Evolutionary conservation across 2,888 invertebrate species (phyloP), one percentile per base, ranked within the genome.

Genomic region (Periphyllus acericola): DNA sequence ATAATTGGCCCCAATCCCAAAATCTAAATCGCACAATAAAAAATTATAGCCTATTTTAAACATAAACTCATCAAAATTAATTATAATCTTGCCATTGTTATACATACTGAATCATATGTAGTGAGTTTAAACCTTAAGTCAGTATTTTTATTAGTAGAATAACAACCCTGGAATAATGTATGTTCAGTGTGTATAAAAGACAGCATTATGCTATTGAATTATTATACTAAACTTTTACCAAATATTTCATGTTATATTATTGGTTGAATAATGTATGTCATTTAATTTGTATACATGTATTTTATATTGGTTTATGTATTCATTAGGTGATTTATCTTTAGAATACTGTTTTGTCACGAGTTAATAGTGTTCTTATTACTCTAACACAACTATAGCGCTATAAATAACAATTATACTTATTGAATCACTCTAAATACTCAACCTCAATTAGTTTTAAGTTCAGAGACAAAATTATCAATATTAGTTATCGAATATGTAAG

Each of bases 81-180:
- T 76, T 46, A 40, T 60, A 76, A 25, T 84, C 40, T 72, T 72
- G 25, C 75, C 72, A 72, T 83, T 52, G 52, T 82, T 82, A 71
- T 32, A 40, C 29, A 72, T 71, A 19, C 32, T 81, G 21, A 71
- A 68, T 40, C 72, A 21, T 60, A 55, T 55, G 34, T 55, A 55
- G 46, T 11, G 36, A 74, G 19, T 34, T 17, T 29, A 21, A 83
- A 83, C 29, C 29, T 46, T 29, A 66, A 84, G 40, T 46, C 75
- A 76, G 40, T 84, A 76, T 75, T 84, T 75, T 36, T 74, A 75
- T 75, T 32, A 14, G n/a, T 68, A 68, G 68, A 17, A 60, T 40
- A 46, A 46, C 11, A 46, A 46, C 11, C 46, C 14, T 46, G 11
- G 14, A 29, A 29, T 32, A 71, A 32, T 71, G 4, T 32, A 71